Base-by-base conservation (phyloP, 2,888 invertebrate genomes). In the Andrena minutula region DNA sequence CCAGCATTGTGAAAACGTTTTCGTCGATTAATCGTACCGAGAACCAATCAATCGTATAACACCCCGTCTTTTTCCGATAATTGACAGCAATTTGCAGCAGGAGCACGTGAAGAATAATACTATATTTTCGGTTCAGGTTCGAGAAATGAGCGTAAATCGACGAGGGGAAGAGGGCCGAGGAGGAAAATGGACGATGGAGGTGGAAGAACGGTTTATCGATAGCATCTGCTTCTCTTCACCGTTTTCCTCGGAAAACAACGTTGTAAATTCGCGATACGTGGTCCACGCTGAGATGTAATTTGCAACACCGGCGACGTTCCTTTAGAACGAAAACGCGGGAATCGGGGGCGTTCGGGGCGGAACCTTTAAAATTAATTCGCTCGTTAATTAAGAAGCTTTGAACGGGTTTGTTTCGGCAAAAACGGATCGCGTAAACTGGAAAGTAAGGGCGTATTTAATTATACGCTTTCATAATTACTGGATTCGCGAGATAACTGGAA, bases 341-440 rank as follows among this genome's bases (percentile, higher is more conserved):
- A 64, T 58, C 49, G 41, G 8, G n/a, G 6, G 30, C 2, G 35
- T 26, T 32, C 65, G 20, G 28, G 30, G n/a, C 10, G 1, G 60
- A 49, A 28, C 10, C 28, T 2, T 49, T 26, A 16, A 16, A 64
- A 49, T 56, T 68, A 68, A 41, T 35, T 23, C 7, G 28, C 6
- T 56, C 41, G 72, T 78, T 73, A 49, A 78, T 68, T 63, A 64
- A 73, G 72, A 65, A 78, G 28, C 61, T 66, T 51, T 49, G 47
- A 63, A 66, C 41, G 30, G 66, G 6, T 12, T 60, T n/a, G 20
- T 5, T 23, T 16, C 16, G 16, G 2, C 30, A 20, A 8, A 53
- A 30, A 35, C 60, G 26, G 23, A 23, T 23, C 7, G 60, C 26
- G 6, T 8, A 4, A 64, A 64, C 10, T 41, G 3, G 49, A 49